Conservation (phyloP, 2,888 invertebrate genomes). For the Rambutsinella grinnellia region DNA sequence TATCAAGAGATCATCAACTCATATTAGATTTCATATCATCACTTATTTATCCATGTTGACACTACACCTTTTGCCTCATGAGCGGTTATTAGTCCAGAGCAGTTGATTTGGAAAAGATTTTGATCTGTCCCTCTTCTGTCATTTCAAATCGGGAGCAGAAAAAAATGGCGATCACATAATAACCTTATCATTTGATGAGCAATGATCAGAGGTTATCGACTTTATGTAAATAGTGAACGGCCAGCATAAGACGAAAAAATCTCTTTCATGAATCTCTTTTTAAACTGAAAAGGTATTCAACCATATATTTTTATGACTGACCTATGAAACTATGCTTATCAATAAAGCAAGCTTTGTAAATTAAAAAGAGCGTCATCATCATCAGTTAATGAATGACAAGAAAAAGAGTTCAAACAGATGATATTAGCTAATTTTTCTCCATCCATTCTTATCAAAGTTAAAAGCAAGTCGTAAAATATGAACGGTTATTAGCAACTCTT, state of each 20-base stretch:
- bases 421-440: neutral
- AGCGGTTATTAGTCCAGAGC: no score
- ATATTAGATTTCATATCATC: slow-evolving; percentile 27
- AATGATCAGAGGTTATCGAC: slow-evolving; percentile 39
- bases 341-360: slow-evolving; percentile 39
- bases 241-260: neutral
- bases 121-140: no score
- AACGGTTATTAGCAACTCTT: slow-evolving; percentile 10
- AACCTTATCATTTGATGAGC: slow-evolving; percentile 22
- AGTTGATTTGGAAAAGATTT: no score
- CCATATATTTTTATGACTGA: slow-evolving; percentile 49
- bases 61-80: slow-evolving; percentile 17
- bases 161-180: slow-evolving; percentile 27
- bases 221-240: slow-evolving; percentile 35
- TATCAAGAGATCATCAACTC: no score
- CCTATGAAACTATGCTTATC: slow-evolving; percentile 50
- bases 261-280: slow-evolving; percentile 1
- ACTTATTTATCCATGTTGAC: slow-evolving; percentile 23
- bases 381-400: slow-evolving; percentile 31
- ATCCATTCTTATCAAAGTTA: neutral
- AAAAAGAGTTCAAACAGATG: neutral
- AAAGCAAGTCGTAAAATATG: neutral
- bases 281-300: slow-evolving; percentile 38
- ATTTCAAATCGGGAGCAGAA: no score
- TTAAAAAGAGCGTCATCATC: slow-evolving; percentile 20